phyloP scores from a whole-genome alignment of 2,888 invertebrate species.

The Beris chalybata region DNA sequence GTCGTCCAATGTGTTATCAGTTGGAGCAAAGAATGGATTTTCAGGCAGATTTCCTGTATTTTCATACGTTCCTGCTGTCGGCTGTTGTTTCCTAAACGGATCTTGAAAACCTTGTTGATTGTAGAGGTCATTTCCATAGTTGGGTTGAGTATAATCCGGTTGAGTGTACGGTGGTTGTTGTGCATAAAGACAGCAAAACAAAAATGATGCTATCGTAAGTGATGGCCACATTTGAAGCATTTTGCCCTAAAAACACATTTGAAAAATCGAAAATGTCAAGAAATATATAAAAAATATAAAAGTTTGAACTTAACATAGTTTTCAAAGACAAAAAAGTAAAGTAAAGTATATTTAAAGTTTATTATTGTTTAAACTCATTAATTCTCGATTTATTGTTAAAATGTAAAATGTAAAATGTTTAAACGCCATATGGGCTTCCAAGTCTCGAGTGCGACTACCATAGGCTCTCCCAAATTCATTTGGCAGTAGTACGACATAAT shows the following conservation, averaged over 20 bases:
- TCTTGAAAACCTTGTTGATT: conserved; percentile 26
- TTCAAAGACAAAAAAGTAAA: too few species aligned
- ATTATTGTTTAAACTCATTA: too few species aligned
- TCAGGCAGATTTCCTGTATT: conserved; percentile 1
- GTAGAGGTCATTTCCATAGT: conserved; percentile 21
- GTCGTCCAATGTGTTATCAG: conserved; percentile 9
- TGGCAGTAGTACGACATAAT: too few species aligned
- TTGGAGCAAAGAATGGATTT: conserved; percentile 16
- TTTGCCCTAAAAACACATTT: too few species aligned
- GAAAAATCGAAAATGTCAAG: background rate
- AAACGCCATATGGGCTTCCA: too few species aligned
- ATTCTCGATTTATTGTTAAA: too few species aligned
- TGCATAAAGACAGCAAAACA: background rate
- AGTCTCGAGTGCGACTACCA: too few species aligned
- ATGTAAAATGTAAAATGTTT: too few species aligned
- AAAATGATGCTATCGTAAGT: conserved; percentile 11
- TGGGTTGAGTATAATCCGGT: conserved; percentile 14
- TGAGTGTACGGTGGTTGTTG: conserved; percentile 12
- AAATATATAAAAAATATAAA: too few species aligned
- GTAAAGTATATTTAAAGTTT: too few species aligned
- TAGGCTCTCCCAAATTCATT: too few species aligned
- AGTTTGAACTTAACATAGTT: too few species aligned
- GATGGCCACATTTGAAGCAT: conserved; percentile 16
- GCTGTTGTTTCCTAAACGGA: conserved; percentile 18
- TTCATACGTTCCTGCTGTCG: conserved; percentile 8